A percentile compares a stretch with the other conserved stretches of the same genome.
Evolutionary conservation across 2,797 vertebrate species (phyloP).

Genomic region (Cyclura pinguis): DNA sequence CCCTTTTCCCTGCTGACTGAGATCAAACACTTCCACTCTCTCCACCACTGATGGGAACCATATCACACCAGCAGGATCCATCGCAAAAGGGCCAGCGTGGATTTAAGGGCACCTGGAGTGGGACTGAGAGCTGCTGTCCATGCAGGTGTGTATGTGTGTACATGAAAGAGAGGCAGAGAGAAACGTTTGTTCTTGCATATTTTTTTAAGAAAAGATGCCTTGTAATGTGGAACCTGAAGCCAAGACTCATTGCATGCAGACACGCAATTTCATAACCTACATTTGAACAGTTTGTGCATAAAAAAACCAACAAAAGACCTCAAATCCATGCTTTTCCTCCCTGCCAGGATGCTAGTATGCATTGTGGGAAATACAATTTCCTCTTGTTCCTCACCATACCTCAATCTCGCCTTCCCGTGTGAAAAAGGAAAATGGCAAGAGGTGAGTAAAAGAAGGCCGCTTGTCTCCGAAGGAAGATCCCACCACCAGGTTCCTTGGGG

Average conservation of each 20-base stretch:
- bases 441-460: slow-evolving; percentile 56
- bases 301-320: slow-evolving; percentile 7
- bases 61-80: too few relatives aligned
- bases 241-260: background rate
- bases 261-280: background rate
- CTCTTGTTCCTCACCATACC: background rate
- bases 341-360: background rate
- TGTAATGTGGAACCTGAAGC: background rate
- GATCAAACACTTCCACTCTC: background rate
- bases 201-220: background rate
- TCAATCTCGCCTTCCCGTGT: background rate
- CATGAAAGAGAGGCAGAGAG: background rate
- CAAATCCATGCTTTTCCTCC: background rate
- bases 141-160: background rate
- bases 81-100: too few relatives aligned
- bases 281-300: slow-evolving; percentile 23
- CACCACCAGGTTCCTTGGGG: slow-evolving; percentile 74
- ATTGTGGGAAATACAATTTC: background rate
- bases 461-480: slow-evolving; percentile 73
- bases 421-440: background rate
- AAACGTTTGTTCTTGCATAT: background rate
- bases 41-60: too few relatives aligned
- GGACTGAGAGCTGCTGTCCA: background rate
- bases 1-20: background rate
- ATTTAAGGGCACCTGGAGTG: too few relatives aligned